Conservation (phyloP, 2,797 vertebrate species). For the Pelodytes ibericus region DNA sequence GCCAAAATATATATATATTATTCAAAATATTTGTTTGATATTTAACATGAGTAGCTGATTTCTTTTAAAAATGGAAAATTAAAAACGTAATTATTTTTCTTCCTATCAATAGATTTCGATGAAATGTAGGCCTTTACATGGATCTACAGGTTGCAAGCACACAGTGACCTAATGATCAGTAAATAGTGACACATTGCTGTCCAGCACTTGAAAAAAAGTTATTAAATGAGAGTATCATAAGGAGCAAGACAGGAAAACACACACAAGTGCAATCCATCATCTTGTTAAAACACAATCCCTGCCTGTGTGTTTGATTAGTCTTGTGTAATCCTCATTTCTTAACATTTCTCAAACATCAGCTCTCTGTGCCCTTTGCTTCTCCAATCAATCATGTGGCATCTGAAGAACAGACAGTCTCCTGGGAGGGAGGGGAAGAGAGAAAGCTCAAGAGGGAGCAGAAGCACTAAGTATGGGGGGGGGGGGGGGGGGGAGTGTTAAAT, state of each 20-base stretch:
- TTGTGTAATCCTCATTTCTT: slow-evolving; percentile 77
- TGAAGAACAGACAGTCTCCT: slow-evolving; percentile 67
- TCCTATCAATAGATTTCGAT: too few species aligned
- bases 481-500: slow-evolving; percentile 1
- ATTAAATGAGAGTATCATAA: slow-evolving; percentile 47
- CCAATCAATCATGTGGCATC: slow-evolving; percentile 74
- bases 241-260: slow-evolving; percentile 47
- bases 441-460: slow-evolving; percentile 12
- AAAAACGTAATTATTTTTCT: too few species aligned
- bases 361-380: slow-evolving; percentile 73
- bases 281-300: slow-evolving; percentile 70
- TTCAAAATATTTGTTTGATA: too few species aligned
- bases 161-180: slow-evolving; percentile 35
- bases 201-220: slow-evolving; percentile 39
- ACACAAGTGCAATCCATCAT: slow-evolving; percentile 67
- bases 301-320: slow-evolving; percentile 72
- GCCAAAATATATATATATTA: too few species aligned
- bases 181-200: slow-evolving; percentile 15
- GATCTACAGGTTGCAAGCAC: slow-evolving; percentile 1
- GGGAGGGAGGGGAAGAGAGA: slow-evolving; percentile 55
- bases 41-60: too few species aligned
- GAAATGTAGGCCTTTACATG: too few species aligned
- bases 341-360: slow-evolving; percentile 75
- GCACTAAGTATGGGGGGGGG: slow-evolving; percentile 8
- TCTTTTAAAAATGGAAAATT: too few species aligned